Base-by-base conservation (phyloP, 2,888 invertebrate species). In the Lagria hirta region DNA sequence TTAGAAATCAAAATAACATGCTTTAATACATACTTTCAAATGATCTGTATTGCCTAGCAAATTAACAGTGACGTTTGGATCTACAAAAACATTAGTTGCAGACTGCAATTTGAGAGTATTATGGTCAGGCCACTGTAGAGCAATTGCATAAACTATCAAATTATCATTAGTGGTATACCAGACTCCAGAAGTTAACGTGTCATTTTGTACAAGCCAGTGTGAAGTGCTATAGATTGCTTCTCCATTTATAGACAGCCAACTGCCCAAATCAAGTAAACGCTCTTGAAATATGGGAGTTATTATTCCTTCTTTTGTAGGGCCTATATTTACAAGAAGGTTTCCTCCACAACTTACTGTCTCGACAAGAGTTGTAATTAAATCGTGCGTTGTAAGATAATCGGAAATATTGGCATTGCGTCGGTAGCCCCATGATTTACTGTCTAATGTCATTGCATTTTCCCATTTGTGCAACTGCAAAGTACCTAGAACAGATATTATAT, bases 401-500 rank as follows among this genome's bases (percentile, higher is more conserved):
- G 73, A 64, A 0, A 90, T 56, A 2, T 72, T 69, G 8, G 88
- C 83, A 60, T 88, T 82, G 53, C 87, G 78, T 26, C 90, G 74
- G 64, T 81, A 91, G 0, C 94, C 94, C 93, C 93, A 95, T 0
- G 94, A 92, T 11, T 74, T 61, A 52, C 77, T 80, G 63, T 98
- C 97, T 23, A 98, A 74, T 0, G 96, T 93, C 79, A 96, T 87
- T 12, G 88, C 88, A 69, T 96, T 96, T 71, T 97, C 97, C 94
- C 95, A 98, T 73, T 98, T 98, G 61, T 90, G 91, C 1, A 36
- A 13, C 55, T 79, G 78, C 5, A 84, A 67, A n/a, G n/a, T n/a
- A n/a, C n/a, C n/a, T n/a, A n/a, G n/a, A n/a, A n/a, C n/a, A n/a
- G n/a, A n/a, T n/a, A n/a, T n/a, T n/a, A n/a, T n/a, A n/a, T n/a